Conservation (phyloP, 2,888 invertebrate species). For the Drosophila melanosoma region DNA sequence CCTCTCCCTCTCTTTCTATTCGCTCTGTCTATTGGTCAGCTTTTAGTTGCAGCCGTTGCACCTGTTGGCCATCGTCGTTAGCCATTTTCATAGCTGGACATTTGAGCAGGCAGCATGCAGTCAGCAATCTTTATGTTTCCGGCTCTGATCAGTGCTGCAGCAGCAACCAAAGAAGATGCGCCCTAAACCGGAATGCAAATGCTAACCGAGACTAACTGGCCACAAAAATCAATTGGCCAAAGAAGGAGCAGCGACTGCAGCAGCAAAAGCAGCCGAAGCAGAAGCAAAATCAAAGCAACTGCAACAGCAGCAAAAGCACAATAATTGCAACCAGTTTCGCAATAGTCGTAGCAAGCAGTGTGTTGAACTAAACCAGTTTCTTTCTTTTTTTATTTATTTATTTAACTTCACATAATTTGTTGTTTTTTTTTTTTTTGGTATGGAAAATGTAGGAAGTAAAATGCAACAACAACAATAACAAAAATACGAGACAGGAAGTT, state of each 20-base stretch:
- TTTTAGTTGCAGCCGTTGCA: constrained; percentile 43
- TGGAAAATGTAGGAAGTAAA: constrained; percentile 77
- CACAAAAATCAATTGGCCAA: constrained; percentile 74
- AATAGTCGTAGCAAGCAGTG: constrained; percentile 48
- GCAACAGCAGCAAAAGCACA: constrained; percentile 35
- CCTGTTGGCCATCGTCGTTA: constrained; percentile 60
- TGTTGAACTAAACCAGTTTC: constrained; percentile 72
- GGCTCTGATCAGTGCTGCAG: constrained; percentile 73
- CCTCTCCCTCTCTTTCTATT: constrained; percentile 21
- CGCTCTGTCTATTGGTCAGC: constrained; percentile 25
- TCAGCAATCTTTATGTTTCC: constrained; percentile 75
- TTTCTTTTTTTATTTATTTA: constrained; percentile 33
- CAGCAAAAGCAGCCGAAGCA: constrained; percentile 18
- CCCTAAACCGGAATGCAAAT: constrained; percentile 76
- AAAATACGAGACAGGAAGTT: constrained; percentile 70
- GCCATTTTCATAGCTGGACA: constrained; percentile 55
- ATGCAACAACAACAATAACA: constrained; percentile 60
- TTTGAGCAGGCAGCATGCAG: constrained; percentile 43
- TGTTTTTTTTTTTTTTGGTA: constrained; percentile 43
- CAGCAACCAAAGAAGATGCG: constrained; percentile 16
- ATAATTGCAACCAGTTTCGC: constrained; percentile 69
- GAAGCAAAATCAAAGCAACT: constrained; percentile 60
- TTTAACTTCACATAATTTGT: constrained; percentile 27
- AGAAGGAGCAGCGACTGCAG: constrained; percentile 20
- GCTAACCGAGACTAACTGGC: constrained; percentile 53